Conservation (phyloP, 2,113 vertebrate species). For the Eleginops maclovinus region DNA sequence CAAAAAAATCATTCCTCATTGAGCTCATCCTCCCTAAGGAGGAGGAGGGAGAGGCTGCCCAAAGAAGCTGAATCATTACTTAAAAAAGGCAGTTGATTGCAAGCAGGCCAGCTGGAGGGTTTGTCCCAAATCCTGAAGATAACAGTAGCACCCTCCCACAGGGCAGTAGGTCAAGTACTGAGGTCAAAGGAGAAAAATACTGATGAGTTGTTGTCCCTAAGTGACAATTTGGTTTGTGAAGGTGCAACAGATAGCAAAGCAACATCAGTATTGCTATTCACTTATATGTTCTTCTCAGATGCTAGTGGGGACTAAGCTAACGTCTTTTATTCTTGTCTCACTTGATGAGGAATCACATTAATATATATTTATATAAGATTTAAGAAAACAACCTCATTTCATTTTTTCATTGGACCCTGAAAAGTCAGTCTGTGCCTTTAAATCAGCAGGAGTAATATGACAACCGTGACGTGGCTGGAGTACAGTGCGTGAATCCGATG, state of each 20-base stretch:
- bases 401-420: background rate
- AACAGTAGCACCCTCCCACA: background rate
- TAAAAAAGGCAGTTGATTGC: constrained; percentile 18
- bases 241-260: background rate
- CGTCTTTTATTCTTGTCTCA: background rate
- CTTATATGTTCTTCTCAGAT: background rate
- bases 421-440: constrained; percentile 7
- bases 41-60: background rate
- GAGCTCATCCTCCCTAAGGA: constrained; percentile 17
- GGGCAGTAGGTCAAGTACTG: background rate
- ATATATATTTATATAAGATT: background rate
- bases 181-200: constrained; percentile 8
- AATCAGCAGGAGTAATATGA: background rate
- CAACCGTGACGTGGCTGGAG: background rate
- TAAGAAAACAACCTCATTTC: background rate
- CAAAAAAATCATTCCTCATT: background rate
- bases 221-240: background rate
- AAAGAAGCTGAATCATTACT: constrained; percentile 1
- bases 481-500: background rate
- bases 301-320: background rate
- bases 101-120: background rate
- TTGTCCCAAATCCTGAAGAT: constrained; percentile 14
- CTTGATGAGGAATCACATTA: background rate
- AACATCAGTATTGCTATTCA: background rate
- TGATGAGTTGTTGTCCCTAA: background rate